A percentile compares a stretch with the other conserved stretches of the same genome.
These are phyloP conservation scores for Pangasius djambal DNA, from an alignment of 2,797 vertebrate genomes.

Conservation along the genomic window DNA sequence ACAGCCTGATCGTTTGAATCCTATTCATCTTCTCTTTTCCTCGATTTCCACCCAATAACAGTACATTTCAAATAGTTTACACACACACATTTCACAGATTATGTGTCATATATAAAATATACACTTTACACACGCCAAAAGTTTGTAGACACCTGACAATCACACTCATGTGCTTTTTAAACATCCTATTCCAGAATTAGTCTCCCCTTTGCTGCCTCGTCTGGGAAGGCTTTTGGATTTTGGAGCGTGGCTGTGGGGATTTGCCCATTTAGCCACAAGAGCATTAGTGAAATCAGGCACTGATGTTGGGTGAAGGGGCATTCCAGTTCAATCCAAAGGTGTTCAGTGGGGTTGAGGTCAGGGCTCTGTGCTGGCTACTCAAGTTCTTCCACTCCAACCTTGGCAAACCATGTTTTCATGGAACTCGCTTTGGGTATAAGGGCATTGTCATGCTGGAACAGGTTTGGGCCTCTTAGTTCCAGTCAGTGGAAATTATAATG, in stretches of 20 bases:
- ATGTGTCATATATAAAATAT: background rate
- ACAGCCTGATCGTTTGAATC: constrained; percentile 55
- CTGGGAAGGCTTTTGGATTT: background rate
- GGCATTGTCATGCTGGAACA: background rate
- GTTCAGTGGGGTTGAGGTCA: background rate
- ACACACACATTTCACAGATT: constrained; percentile 4
- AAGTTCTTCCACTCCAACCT: background rate
- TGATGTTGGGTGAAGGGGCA: background rate
- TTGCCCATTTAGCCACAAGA: background rate
- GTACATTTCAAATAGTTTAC: constrained; percentile 31
- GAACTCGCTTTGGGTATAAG: background rate
- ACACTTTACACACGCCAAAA: background rate
- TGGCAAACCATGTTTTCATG: background rate
- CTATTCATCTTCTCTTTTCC: constrained; percentile 62
- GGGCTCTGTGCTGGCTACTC: background rate
- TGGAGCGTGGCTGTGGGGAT: background rate
- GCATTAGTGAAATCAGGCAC: background rate
- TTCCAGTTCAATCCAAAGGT: background rate
- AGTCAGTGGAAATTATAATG: background rate
- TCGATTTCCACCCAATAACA: constrained; percentile 20
- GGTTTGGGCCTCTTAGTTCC: background rate
- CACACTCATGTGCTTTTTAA: background rate
- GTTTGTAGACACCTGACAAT: background rate
- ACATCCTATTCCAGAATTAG: background rate
- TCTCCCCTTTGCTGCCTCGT: background rate